Conservation (phyloP, 2,113 vertebrate genomes). For the Pelobates fuscus region DNA sequence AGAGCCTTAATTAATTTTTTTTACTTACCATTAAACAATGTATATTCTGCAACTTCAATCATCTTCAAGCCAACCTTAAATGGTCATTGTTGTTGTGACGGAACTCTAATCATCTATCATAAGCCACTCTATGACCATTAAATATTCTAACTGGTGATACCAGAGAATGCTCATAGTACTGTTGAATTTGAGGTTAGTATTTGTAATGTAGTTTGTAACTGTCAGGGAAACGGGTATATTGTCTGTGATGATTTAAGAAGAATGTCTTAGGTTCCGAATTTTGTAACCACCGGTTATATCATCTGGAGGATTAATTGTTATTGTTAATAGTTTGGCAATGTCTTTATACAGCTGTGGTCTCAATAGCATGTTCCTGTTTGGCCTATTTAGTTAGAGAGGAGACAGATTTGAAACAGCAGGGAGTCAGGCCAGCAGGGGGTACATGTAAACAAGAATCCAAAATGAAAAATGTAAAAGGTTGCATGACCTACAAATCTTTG, state of each 20-base stretch:
- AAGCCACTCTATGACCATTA: too few relatives aligned
- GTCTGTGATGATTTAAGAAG: not conserved
- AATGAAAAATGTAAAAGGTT: not conserved
- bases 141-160: too few relatives aligned
- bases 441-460: not conserved
- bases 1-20: too few relatives aligned
- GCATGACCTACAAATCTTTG: not conserved
- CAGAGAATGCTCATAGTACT: too few relatives aligned
- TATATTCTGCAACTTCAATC: too few relatives aligned
- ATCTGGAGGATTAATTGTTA: constrained; percentile 39
- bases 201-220: not conserved
- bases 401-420: not conserved
- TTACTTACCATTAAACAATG: too few relatives aligned
- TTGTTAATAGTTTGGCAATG: constrained; percentile 42
- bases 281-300: constrained; percentile 22
- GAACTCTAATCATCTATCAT: too few relatives aligned
- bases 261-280: constrained; percentile 11
- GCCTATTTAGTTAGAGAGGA: constrained; percentile 8
- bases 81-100: too few relatives aligned
- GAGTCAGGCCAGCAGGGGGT: not conserved
- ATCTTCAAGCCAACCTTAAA: too few relatives aligned
- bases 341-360: constrained; percentile 31
- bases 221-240: not conserved
- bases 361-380: constrained; percentile 1
- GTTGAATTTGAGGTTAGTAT: too few relatives aligned